These are phyloP conservation scores for Neolamprologus longior DNA, from an alignment of 2,113 vertebrate species.

Conservation along the genomic window DNA sequence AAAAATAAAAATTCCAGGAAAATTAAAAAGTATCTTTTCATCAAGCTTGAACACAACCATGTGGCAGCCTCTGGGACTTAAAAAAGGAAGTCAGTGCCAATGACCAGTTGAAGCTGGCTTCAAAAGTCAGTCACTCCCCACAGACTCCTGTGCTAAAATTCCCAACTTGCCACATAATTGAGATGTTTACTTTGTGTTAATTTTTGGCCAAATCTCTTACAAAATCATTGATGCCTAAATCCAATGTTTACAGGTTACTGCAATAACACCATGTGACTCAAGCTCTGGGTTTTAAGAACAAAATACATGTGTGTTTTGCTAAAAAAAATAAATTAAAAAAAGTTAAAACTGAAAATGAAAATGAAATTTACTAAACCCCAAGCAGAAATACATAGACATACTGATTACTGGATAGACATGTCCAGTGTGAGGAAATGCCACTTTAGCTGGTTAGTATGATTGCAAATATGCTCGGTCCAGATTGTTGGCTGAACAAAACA, in stretches of 20 bases:
- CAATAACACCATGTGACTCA: background rate
- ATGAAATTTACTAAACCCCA: background rate
- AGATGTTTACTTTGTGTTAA: background rate
- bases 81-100: background rate
- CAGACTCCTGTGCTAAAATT: background rate
- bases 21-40: background rate
- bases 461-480: background rate
- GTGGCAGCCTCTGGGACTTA: background rate
- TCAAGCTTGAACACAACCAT: background rate
- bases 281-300: background rate
- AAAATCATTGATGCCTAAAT: background rate
- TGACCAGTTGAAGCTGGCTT: background rate
- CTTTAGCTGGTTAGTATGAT: background rate
- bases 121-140: background rate
- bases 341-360: background rate
- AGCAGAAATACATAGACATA: background rate
- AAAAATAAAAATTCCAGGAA: background rate
- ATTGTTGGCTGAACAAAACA: background rate
- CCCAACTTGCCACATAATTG: background rate
- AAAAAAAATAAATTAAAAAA: background rate
- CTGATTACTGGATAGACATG: background rate
- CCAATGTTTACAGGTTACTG: background rate
- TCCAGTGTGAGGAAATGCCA: background rate
- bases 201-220: background rate
- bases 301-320: background rate